Evolutionary conservation across 2,113 vertebrate genomes (phyloP).

Genomic region (Suncus etruscus): DNA sequence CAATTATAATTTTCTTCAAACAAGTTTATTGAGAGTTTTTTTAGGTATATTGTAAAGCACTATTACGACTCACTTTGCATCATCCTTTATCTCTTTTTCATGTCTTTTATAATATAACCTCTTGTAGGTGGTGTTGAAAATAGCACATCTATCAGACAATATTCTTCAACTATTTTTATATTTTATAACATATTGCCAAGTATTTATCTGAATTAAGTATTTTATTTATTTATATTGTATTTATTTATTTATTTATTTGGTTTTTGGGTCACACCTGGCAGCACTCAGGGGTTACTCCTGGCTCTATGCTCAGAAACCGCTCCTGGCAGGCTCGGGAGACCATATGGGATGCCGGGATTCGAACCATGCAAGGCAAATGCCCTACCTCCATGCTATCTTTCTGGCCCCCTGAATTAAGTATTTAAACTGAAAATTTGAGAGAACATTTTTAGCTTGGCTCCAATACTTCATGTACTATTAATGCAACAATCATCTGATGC

Average conservation of each 20-base stretch:
- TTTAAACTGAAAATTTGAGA: conserved; percentile 16
- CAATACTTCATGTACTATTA: not conserved
- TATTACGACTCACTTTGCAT: not conserved
- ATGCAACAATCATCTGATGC: not conserved
- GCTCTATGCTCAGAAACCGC: too few relatives aligned
- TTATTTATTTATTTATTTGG: too few relatives aligned
- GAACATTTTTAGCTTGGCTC: not conserved
- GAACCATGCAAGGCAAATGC: too few relatives aligned
- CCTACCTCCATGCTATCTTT: too few relatives aligned
- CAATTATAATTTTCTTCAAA: conserved; percentile 31
- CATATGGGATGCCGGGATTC: too few relatives aligned
- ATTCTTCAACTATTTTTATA: conserved; percentile 6
- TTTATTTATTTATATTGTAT: too few relatives aligned
- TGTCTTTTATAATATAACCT: not conserved
- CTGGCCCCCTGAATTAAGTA: conserved; percentile 2
- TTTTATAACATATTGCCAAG: not conserved
- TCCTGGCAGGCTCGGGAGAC: too few relatives aligned
- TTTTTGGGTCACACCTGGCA: too few relatives aligned
- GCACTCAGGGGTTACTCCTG: too few relatives aligned
- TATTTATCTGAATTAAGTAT: conserved; percentile 43
- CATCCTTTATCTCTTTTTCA: conserved; percentile 23
- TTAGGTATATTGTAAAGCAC: not conserved
- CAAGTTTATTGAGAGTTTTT: not conserved
- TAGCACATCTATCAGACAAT: conserved; percentile 9
- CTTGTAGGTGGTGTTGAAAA: conserved; percentile 45